phyloP scores from a whole-genome alignment of 2,888 invertebrate genomes.

The Luperina testacea region DNA sequence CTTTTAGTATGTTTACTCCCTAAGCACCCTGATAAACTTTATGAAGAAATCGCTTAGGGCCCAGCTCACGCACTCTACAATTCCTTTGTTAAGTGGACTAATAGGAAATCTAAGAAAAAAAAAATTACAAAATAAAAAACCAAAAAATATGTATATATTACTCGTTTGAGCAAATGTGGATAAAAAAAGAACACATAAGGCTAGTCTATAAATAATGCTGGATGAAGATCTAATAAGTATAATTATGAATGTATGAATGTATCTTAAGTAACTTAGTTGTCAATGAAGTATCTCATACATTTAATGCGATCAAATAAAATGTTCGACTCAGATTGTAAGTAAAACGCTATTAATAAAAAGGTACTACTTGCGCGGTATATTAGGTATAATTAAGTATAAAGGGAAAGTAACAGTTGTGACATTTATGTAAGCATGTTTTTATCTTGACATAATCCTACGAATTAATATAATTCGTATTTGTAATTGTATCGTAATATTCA shows the following conservation, averaged over 20 bases:
- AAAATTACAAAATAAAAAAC: neutral
- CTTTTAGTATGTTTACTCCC: too few relatives aligned
- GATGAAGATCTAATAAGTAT: conserved; percentile 35
- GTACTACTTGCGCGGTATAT: neutral
- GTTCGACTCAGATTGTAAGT: neutral
- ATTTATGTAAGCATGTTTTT: conserved; percentile 30
- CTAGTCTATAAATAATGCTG: conserved; percentile 24
- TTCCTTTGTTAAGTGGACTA: too few relatives aligned
- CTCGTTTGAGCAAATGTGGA: neutral
- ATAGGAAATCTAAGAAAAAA: neutral
- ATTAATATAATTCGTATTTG: neutral
- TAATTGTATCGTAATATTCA: neutral
- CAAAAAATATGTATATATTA: conserved; percentile 10
- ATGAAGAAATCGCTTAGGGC: too few relatives aligned
- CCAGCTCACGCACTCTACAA: too few relatives aligned
- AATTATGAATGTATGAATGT: neutral
- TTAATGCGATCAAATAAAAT: conserved; percentile 10
- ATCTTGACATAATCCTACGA: neutral
- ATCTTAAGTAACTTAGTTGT: neutral
- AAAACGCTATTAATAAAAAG: neutral
- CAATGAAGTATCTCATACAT: neutral
- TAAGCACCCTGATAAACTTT: too few relatives aligned
- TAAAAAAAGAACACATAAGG: neutral
- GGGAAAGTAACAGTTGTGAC: conserved; percentile 13
- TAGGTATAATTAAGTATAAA: conserved; percentile 10